These are phyloP conservation scores for Cheilosia vulpina DNA, from an alignment of 2,888 invertebrate genomes.

Conservation along the genomic window DNA sequence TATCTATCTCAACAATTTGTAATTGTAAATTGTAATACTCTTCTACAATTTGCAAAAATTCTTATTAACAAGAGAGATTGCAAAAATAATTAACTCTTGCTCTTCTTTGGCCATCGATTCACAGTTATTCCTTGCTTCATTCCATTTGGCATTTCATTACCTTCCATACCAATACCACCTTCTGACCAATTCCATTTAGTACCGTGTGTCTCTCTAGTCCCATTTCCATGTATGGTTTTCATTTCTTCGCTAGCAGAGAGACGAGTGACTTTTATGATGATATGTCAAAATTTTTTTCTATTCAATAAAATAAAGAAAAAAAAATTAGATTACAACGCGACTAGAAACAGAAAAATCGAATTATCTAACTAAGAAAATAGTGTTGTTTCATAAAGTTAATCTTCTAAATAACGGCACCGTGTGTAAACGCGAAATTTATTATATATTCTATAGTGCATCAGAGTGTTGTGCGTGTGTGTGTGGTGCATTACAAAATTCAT, in stretches of 20 bases:
- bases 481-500: conserved; percentile 75
- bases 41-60: not conserved
- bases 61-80: conserved; percentile 30
- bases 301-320: conserved; percentile 73
- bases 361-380: conserved; percentile 27
- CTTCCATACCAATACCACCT: not conserved
- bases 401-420: conserved; percentile 44
- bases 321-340: conserved; percentile 50
- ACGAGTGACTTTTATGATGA: conserved; percentile 72
- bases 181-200: conserved; percentile 27
- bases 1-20: too few relatives aligned
- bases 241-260: conserved; percentile 68
- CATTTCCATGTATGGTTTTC: conserved; percentile 65
- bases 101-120: not conserved
- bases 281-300: conserved; percentile 74
- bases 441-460: conserved; percentile 67
- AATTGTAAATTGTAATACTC: too few relatives aligned
- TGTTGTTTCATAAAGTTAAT: not conserved
- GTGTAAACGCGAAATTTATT: conserved; percentile 63
- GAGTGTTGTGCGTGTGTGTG: conserved; percentile 62
- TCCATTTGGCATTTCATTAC: conserved; percentile 9
- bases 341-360: conserved; percentile 36
- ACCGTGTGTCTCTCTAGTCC: conserved; percentile 42
- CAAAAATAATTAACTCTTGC: conserved; percentile 32
- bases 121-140: conserved; percentile 13